Evolutionary conservation across 2,888 invertebrate genomes (phyloP).

Genomic region (Silvanus unidentatus): DNA sequence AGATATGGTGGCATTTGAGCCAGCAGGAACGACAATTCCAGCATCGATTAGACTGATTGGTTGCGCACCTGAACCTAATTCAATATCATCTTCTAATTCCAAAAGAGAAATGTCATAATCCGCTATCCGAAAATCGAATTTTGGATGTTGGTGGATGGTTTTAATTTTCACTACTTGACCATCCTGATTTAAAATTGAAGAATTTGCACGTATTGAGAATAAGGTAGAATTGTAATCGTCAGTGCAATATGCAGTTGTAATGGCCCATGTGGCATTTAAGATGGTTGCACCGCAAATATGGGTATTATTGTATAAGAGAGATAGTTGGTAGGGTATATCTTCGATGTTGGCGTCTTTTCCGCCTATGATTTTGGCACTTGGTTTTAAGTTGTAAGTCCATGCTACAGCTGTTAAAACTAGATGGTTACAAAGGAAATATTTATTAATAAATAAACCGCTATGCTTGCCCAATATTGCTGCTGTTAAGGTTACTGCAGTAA

Average conservation of each 20-base stretch:
- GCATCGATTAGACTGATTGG: not conserved
- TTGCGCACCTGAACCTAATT: constrained; percentile 40
- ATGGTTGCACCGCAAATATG: constrained; percentile 24
- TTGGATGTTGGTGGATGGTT: constrained; percentile 16
- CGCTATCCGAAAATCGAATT: constrained; percentile 9
- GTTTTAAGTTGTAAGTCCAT: too few relatives aligned
- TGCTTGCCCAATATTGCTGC: too few relatives aligned
- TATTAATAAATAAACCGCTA: too few relatives aligned
- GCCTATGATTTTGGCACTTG: too few relatives aligned
- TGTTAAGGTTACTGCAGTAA: too few relatives aligned
- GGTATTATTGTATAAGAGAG: constrained; percentile 3
- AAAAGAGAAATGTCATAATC: constrained; percentile 22
- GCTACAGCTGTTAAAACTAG: too few relatives aligned
- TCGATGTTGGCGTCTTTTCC: not conserved
- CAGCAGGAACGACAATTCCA: constrained; percentile 10
- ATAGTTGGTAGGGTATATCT: not conserved
- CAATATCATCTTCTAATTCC: constrained; percentile 34
- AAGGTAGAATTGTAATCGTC: constrained; percentile 11
- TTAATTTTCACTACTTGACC: too few relatives aligned
- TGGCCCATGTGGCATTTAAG: too few relatives aligned
- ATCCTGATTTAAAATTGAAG: too few relatives aligned
- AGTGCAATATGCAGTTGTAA: constrained; percentile 5
- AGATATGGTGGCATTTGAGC: constrained; percentile 6
- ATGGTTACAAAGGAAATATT: too few relatives aligned
- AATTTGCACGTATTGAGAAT: too few relatives aligned